Evolutionary conservation across 2,888 invertebrate genomes (phyloP), one percentile per base, ranked within the genome.

Genomic region (Acronicta alni): DNA sequence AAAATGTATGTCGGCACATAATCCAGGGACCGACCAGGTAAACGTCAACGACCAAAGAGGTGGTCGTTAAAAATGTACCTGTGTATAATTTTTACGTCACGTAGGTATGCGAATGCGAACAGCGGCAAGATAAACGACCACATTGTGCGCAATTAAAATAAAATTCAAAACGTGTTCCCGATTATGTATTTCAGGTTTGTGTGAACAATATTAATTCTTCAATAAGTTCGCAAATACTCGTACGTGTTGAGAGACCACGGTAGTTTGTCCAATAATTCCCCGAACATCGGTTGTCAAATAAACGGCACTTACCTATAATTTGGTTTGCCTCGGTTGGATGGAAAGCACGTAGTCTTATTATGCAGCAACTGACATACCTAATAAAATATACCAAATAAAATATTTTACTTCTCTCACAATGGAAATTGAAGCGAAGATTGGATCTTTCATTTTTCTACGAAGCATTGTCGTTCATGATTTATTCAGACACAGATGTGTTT

Each of bases 311-410:
- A 44, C 42, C 47, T 42, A 56, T 58, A 53, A 69, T 71, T 60
- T 35, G 23, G 43, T 59, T 56, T 42, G 37, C 42, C 37, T 16
- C 23, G 42, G 37, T 48, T 15, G 16, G 23, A 49, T 41, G 17
- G 35, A 32, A 56, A 61, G 20, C 55, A 52, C 48, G 39, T 26
- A 54, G 8, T 17, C 47, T 17, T 7, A 3, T 7, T 8, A n/a
- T n/a, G n/a, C n/a, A n/a, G n/a, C n/a, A n/a, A n/a, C n/a, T n/a
- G n/a, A n/a, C n/a, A n/a, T n/a, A n/a, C n/a, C 58, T 47, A 72
- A 58, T 43, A 56, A 67, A 26, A 45, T n/a, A n/a, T n/a, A n/a
- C n/a, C 26, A 18, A 66, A 65, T 72, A 62, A 74, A 72, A 62
- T 55, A 45, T 59, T 65, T 70, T 74, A 66, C 58, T 23, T 23